These are phyloP conservation scores for Melangyna quadrimaculata DNA, from an alignment of 2,888 invertebrate species.

Conservation along the genomic window DNA sequence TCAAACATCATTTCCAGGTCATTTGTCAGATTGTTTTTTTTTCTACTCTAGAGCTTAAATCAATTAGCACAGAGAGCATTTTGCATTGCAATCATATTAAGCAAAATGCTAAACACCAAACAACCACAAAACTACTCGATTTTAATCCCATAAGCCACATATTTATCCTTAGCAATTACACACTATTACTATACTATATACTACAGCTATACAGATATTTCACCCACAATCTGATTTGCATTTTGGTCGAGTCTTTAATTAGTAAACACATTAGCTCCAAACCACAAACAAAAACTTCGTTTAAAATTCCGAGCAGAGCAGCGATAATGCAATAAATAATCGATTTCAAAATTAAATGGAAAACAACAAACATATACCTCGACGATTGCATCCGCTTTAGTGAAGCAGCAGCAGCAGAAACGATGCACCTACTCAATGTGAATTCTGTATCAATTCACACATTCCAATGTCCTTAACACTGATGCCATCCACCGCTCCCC, in stretches of 20 bases:
- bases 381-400: conserved; percentile 1
- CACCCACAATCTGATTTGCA: conserved; percentile 42
- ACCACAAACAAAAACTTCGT: conserved; percentile 61
- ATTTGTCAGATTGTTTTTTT: conserved; percentile 13
- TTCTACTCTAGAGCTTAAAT: conserved; percentile 14
- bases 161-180: conserved; percentile 28
- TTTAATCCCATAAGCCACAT: conserved; percentile 27
- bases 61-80: conserved; percentile 2
- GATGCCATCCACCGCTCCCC: background rate
- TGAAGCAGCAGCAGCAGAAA: background rate
- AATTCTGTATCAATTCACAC: conserved; percentile 28
- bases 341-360: conserved; percentile 68
- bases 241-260: conserved; percentile 52
- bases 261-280: conserved; percentile 63
- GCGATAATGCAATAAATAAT: conserved; percentile 70
- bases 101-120: conserved; percentile 38
- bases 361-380: conserved; percentile 23
- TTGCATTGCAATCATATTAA: conserved; percentile 15
- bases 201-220: no score
- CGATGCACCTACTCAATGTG: background rate
- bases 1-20: conserved; percentile 14
- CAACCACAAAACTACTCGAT: conserved; percentile 51
- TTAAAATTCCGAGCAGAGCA: conserved; percentile 25
- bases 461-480: conserved; percentile 36
- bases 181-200: conserved; percentile 27